phyloP scores from a whole-genome alignment of 2,888 invertebrate species.

The Melanchra persicariae region DNA sequence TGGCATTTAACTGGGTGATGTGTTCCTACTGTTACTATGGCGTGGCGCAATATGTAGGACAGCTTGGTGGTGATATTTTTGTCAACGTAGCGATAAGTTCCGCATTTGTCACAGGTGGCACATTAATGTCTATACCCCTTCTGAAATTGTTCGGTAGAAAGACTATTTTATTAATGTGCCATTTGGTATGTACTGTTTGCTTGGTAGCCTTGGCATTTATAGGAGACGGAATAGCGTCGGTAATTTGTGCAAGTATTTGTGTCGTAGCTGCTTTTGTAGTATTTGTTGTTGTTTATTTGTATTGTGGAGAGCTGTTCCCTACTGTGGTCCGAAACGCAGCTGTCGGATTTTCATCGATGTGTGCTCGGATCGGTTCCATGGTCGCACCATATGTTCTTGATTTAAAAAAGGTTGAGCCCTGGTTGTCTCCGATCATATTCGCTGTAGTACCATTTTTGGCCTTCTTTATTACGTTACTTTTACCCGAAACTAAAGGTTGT shows the following conservation, averaged over 20 bases:
- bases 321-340: slow-evolving; percentile 97
- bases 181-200: slow-evolving; percentile 91
- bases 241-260: slow-evolving; percentile 93
- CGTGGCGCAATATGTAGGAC: slow-evolving; percentile 95
- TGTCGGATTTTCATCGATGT: slow-evolving; percentile 96
- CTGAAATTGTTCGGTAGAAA: slow-evolving; percentile 92
- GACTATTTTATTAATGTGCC: slow-evolving; percentile 92
- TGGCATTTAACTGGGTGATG: slow-evolving; percentile 94
- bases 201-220: slow-evolving; percentile 91
- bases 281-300: slow-evolving; percentile 96
- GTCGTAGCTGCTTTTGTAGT: slow-evolving; percentile 95
- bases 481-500: slow-evolving; percentile 95
- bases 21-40: slow-evolving; percentile 95
- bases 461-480: slow-evolving; percentile 88
- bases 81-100: slow-evolving; percentile 95
- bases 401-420: slow-evolving; percentile 84
- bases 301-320: slow-evolving; percentile 96
- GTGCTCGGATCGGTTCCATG: slow-evolving; percentile 96
- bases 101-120: slow-evolving; percentile 90
- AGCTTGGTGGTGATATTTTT: slow-evolving; percentile 95
- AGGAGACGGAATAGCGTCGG: slow-evolving; percentile 79
- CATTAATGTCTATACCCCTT: slow-evolving; percentile 91
- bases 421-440: slow-evolving; percentile 93
- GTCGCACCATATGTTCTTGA: slow-evolving; percentile 95
- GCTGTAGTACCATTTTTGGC: slow-evolving; percentile 92